Percentiles rank a stretch among this genome's conserved stretches.
These are phyloP conservation scores for Brachyrhaphis roseni DNA, from an alignment of 2,797 vertebrate genomes.

Conservation along the genomic window DNA sequence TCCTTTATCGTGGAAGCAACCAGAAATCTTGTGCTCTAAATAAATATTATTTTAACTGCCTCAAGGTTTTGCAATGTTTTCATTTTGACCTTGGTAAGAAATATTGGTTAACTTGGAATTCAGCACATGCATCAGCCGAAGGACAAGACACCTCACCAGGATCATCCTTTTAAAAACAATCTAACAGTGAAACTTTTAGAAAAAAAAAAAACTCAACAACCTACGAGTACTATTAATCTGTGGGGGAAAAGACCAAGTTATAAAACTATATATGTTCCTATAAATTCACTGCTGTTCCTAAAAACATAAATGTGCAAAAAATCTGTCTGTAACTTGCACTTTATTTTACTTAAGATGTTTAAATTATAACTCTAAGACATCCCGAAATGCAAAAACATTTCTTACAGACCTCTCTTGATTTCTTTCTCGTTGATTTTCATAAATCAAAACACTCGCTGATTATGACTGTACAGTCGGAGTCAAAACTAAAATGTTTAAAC, in stretches of 20 bases:
- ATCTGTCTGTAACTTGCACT: not conserved
- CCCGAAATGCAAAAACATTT: not conserved
- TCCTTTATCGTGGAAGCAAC: not conserved
- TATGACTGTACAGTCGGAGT: not conserved
- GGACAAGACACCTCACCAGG: not conserved
- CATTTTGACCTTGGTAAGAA: slow-evolving; percentile 1
- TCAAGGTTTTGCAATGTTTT: not conserved
- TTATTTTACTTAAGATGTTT: not conserved
- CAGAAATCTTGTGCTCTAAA: not conserved
- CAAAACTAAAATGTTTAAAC: not conserved
- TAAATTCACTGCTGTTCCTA: not conserved
- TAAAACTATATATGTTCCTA: not conserved
- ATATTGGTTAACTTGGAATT: not conserved
- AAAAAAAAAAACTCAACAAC: not conserved
- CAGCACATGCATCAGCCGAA: not conserved
- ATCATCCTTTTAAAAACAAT: not conserved
- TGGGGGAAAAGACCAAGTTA: not conserved
- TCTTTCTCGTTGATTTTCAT: not conserved
- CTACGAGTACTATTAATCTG: not conserved
- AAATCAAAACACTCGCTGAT: not conserved
- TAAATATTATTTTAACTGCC: not conserved
- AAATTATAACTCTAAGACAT: not conserved
- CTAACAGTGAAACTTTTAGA: not conserved
- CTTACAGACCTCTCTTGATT: not conserved
- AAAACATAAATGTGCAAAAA: not conserved